Base-by-base conservation (phyloP, 2,797 vertebrate species). In the Poeciliopsis presidionis region DNA sequence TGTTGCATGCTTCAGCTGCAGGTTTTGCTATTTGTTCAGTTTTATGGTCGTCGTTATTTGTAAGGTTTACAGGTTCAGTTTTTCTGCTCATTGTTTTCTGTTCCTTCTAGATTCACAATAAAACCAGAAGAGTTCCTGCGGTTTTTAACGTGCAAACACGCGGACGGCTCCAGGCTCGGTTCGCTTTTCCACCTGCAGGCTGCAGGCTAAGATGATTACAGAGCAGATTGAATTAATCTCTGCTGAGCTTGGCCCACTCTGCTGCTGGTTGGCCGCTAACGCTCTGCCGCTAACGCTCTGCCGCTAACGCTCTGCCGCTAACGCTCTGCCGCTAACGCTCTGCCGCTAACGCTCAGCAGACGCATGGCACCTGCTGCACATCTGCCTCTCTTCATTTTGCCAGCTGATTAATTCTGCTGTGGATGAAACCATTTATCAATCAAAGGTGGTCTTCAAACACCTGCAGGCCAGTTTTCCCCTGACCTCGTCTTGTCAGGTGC, bases 191-290 rank as follows among this genome's bases (percentile, higher is more conserved):
- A 20, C 22, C 51, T 53, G 20, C 51, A 76, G 73, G 73, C 46
- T 28, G 69, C 25, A 71, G 8, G 80, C 83, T 90, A 86, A 91
- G 7, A 69, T 81, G 86, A 87, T 90, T 89, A 88, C 72, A 47
- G 72, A 72, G 67, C 79, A 86, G 90, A 91, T 90, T 89, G 33
- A 57, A 81, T 33, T 86, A 86, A 92, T 92, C 89, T 85, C 47
- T 51, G 71, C 82, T 61, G 63, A 81, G 87, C 88, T 86, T 91
- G 89, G 91, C 82, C 76, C 7, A 80, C 3, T 53, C 46, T 36
- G 36, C 70, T 83, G 81, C 79, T 41, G 22, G 46, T 3, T 2
- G 2, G 33, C 2, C 4, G 33, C 33, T 36, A 36, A 36, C 33
- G 33, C 33, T 36, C 33, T 3, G 33, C 33, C 4, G 33, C 33